Base-by-base conservation (phyloP, 2,113 vertebrate genomes). In the Gambusia holbrooki region DNA sequence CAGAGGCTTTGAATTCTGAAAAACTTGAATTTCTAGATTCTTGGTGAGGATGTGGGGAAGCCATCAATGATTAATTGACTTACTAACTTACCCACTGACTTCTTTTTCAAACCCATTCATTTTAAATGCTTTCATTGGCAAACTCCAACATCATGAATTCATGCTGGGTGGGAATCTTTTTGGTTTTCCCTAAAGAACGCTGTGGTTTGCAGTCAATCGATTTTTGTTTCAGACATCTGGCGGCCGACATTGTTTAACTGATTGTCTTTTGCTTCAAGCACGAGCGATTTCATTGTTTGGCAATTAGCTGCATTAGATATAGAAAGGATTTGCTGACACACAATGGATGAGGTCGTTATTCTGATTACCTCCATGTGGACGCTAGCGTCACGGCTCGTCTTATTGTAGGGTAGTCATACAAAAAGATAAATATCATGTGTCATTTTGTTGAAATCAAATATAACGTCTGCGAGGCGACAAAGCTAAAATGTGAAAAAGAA, bases 281-380 rank as follows among this genome's bases (percentile, higher is more conserved):
- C 72, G 81, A 86, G 62, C 7, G 28, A 29, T 63, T 81, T 84
- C 25, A 90, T 85, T 92, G 79, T 84, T 77, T 0, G 8, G 25
- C 63, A 87, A 80, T 81, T 83, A 74, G 40, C 40, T 11, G 17
- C 2, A 17, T 58, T 11, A 58, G 25, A 22, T 58, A 25, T n/a
- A 10, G 51, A 58, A 48, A 48, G 45, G 45, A 48, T 19, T 48
- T 5, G 45, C 14, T 48, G 17, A 48, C 17, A 48, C 17, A 22
- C 25, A 58, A 58, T 58, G 10, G 51, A 58, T 3, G 3, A 58
- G 17, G 79, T 87, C 83, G 45, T 92, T 93, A 93, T 71, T 87
- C 60, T 85, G 90, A 91, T 93, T 90, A 93, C 87, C 73, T 13
- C 90, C 85, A 89, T 33, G 3, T 14, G 79, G 67, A 73, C 77